Conservation (phyloP, 2,113 vertebrate species). For the Ailurus styani region DNA sequence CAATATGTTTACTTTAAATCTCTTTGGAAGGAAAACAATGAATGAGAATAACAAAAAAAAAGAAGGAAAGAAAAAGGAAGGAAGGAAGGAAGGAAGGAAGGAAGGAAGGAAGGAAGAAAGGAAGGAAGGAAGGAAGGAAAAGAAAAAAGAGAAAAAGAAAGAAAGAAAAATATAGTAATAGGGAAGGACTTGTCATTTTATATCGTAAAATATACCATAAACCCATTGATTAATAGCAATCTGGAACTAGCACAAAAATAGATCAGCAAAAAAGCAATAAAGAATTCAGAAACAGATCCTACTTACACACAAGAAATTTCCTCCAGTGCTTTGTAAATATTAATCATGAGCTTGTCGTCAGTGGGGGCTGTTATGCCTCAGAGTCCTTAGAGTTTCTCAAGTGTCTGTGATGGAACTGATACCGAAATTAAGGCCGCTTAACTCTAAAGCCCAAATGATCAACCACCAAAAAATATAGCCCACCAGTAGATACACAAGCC, state of each 20-base stretch:
- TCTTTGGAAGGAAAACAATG: not conserved
- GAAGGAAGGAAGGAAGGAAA: no score
- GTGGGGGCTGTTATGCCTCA: not conserved
- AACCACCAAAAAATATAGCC: not conserved
- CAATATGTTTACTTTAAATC: not conserved
- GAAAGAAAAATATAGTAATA: not conserved
- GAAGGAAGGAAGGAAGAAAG: no score
- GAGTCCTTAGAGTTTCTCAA: not conserved
- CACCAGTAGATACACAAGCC: not conserved
- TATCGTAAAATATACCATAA: not conserved
- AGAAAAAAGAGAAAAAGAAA: no score
- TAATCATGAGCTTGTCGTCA: not conserved
- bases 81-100: no score
- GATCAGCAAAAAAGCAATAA: not conserved
- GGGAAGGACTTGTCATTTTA: not conserved
- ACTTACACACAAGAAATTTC: not conserved
- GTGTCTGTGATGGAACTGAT: not conserved
- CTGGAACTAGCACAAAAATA: not conserved
- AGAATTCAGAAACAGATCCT: not conserved
- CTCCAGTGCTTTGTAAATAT: not conserved
- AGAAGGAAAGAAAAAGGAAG: no score
- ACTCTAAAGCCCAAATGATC: not conserved
- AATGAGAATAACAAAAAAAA: not conserved
- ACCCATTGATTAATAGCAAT: not conserved
- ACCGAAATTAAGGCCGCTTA: not conserved